Base-by-base conservation (phyloP, 2,113 vertebrate species). In the Fregata magnificens region DNA sequence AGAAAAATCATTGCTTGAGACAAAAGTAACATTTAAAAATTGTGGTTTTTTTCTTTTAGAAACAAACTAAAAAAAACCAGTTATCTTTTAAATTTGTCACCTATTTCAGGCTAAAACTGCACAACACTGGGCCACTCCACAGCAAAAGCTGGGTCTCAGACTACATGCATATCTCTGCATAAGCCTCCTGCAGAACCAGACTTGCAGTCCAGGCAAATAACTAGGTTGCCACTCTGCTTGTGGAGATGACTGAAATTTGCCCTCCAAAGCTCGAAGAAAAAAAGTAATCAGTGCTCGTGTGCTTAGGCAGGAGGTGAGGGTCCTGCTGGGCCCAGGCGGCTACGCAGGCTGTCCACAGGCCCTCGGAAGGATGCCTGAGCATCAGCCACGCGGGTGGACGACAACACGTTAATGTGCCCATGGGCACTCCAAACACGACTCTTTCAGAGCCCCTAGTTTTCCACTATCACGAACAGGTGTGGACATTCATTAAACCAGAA, bases 361-460 rank as follows among this genome's bases (percentile, higher is more conserved):
- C 9, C 47, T 42, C 6, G 1, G 74, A 26, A 85, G 24, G 74
- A n/a, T 7, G 36, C 6, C 21, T 21, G 15, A 22, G 11, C 50
- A 69, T 40, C 45, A 47, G 45, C 36, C 47, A 5, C 0, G 0
- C 44, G n/a, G 18, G 7, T 0, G 1, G 50, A 9, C 2, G 14
- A 11, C 18, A 24, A 11, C 17, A 21, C 5, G 0, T 20, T 12
- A 63, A 15, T 1, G 1, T 2, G 22, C 11, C 59, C 44, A 9
- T 0, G 15, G 25, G 20, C 5, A 7, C 25, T 45, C 47, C 58
- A 52, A 26, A 80, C 0, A 3, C 2, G 13, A 26, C 42, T 42
- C 32, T 3, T 59, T 38, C 69, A 13, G 28, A 69, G 58, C 42
- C 70, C 10, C 3, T 8, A 42, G 44, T 32, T 26, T 32, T 31